Percentiles rank a stretch among this genome's conserved stretches.
Evolutionary conservation across 1,140 invertebrate species (phyloP).

Genomic region (Meteorus sp.): DNA sequence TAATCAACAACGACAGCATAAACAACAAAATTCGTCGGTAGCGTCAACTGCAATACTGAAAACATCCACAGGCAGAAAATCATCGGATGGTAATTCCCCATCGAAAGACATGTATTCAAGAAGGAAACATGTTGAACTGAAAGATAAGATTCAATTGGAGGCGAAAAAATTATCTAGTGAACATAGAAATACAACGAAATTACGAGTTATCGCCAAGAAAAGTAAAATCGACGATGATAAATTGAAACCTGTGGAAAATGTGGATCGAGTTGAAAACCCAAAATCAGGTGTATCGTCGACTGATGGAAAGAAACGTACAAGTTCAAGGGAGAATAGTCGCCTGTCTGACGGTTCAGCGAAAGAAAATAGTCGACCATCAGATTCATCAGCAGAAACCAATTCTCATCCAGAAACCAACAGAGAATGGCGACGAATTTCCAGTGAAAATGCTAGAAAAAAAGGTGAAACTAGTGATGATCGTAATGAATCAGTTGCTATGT

Average conservation of each 20-base stretch:
- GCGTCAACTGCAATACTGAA: background rate
- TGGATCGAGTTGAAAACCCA: slow-evolving; percentile 30
- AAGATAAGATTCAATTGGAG: background rate
- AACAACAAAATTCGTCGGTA: background rate
- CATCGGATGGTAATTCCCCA: background rate
- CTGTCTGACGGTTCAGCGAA: slow-evolving; percentile 45
- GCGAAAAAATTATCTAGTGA: background rate
- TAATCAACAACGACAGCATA: background rate
- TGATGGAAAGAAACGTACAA: slow-evolving; percentile 1
- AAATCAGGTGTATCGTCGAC: slow-evolving; percentile 28
- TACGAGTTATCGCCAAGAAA: background rate
- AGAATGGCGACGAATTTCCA: slow-evolving; percentile 14
- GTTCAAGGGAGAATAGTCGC: slow-evolving; percentile 34
- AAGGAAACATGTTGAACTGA: background rate
- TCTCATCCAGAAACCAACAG: slow-evolving; percentile 29
- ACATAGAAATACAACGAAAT: background rate
- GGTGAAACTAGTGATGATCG: slow-evolving; percentile 1
- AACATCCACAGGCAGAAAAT: background rate
- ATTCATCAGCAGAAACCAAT: slow-evolving; percentile 33
- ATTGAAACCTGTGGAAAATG: slow-evolving; percentile 35
- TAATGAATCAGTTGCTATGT: slow-evolving; percentile 17
- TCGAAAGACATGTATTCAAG: background rate
- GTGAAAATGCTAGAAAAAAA: slow-evolving; percentile 14
- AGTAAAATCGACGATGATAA: slow-evolving; percentile 30
- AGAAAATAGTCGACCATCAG: slow-evolving; percentile 44